Evolutionary conservation across 2,113 vertebrate genomes (phyloP), one percentile per base, ranked within the genome.

Genomic region (Ceyx cyanopectus): DNA sequence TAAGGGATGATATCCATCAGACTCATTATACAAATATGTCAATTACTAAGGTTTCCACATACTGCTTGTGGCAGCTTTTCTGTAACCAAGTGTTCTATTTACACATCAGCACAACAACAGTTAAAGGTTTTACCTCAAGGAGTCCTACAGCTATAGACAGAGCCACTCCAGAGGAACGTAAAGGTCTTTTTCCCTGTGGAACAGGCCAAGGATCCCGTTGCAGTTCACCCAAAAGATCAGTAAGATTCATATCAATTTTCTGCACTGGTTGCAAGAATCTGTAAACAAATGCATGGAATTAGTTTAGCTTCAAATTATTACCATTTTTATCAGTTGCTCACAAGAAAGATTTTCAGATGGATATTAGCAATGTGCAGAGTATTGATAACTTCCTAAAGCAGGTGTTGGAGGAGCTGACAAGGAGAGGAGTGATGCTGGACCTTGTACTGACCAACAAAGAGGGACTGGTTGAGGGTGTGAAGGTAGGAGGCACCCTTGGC

Each of bases 211-310:
- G 99, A 95, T 99, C 99, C 17, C 99, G 98, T 66, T 99, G 99
- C 56, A 99, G 97, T 95, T 99, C 99, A 94, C 99, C 99, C 97
- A 99, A 84, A 83, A 99, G 98, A 97, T 99, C 99, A 5, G 99
- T 99, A 78, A 99, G 98, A 97, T 99, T 99, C 99, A 99, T 99
- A 96, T 99, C 99, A 46, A 99, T 98, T 94, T 99, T 99, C 98
- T 99, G 99, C 61, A 99, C 98, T 17, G 99, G 99, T 62, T 99
- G 99, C 81, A 99, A 98, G 93, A 99, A 99, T 96, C 99, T 99
- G 90, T 11, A 87, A 93, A 87, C 14, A 95, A 93, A 70, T 78
- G 83, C 4, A 29, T 34, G 30, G 37, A 57, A 79, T 69, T 56
- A 88, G 10, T 70, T 79, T 30, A 72, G 27, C 85, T 27, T 70